Evolutionary conservation across 2,113 vertebrate species (phyloP), one percentile per base, ranked within the genome.

Genomic region (Equus przewalskii): DNA sequence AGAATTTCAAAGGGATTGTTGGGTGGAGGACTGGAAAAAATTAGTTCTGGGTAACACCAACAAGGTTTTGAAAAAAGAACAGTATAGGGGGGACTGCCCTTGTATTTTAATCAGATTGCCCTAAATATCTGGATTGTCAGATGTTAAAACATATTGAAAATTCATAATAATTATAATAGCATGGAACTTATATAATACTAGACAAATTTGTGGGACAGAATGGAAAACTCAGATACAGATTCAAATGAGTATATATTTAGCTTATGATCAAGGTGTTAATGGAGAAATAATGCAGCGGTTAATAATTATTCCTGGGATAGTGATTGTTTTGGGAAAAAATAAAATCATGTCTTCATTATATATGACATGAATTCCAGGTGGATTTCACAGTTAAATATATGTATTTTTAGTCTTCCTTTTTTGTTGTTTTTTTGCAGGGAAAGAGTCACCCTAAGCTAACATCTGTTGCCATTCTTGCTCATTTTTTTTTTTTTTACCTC

Each of bases 1-100:
- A 92, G 65, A 89, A 85, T 96, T 76, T 81, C 80, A 95, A 54
- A 95, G 91, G 54, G 73, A 49, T 96, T 93, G 1, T 60, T 91
- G 49, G n/a, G 33, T 89, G 26, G 24, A 56, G 7, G 73, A 86
- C 22, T 89, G 33, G 41, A 54, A 88, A 85, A 93, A 65, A 89
- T 30, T 51, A 30, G 73, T 94, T 94, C 26, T 78, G 65, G 78
- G 22, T 87, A 51, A 86, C 11, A 90, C 21, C 11, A 91, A 82
- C 13, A 49, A 49, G 3, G 67, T 89, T 93, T 95, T 95, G 78
- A 73, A 69, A 85, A 94, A 87, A 86, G 19, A 78, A 60, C 56
- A 91, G 58, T 46, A 10, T 65, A 22, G 41, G 26, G 22, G 19
- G 14, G 13, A 16, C 28, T 73, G 46, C 3, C 15, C n/a, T 89